phyloP scores from a whole-genome alignment of 1,140 invertebrate genomes.

The Reticulitermes speratus region DNA sequence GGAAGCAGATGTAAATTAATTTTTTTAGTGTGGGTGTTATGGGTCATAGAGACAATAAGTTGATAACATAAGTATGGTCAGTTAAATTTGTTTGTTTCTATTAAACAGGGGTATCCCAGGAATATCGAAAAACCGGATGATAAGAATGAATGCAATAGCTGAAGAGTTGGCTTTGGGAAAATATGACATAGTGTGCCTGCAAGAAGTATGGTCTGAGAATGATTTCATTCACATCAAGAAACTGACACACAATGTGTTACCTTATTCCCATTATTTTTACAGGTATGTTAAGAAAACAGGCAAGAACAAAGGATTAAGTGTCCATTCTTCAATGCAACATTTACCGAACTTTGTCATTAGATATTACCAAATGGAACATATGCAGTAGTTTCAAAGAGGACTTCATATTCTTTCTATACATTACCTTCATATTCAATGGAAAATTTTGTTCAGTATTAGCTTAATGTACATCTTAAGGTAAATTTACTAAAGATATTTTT shows the following conservation, averaged over 20 bases:
- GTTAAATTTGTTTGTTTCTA: not conserved
- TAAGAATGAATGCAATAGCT: conserved; percentile 78
- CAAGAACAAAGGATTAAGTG: not conserved
- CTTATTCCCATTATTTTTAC: conserved; percentile 90
- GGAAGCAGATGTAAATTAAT: too few relatives aligned
- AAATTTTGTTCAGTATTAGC: too few relatives aligned
- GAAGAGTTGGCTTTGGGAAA: conserved; percentile 63
- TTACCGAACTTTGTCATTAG: not conserved
- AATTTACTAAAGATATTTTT: too few relatives aligned
- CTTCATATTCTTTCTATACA: too few relatives aligned
- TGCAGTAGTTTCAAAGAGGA: too few relatives aligned
- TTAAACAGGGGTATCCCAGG: conserved; percentile 75
- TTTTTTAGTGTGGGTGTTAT: too few relatives aligned
- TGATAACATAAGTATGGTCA: not conserved
- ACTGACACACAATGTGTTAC: conserved; percentile 61
- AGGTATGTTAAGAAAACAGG: conserved; percentile 58
- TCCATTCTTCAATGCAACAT: not conserved
- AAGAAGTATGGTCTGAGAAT: conserved; percentile 85
- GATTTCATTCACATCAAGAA: conserved; percentile 74
- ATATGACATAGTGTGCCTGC: conserved; percentile 88
- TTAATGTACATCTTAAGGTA: too few relatives aligned
- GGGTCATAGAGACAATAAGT: too few relatives aligned
- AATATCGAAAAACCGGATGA: conserved; percentile 71
- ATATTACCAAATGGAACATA: too few relatives aligned
- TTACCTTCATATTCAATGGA: too few relatives aligned